Evolutionary conservation across 2,888 invertebrate species (phyloP).

Genomic region (Chloromyia formosa): DNA sequence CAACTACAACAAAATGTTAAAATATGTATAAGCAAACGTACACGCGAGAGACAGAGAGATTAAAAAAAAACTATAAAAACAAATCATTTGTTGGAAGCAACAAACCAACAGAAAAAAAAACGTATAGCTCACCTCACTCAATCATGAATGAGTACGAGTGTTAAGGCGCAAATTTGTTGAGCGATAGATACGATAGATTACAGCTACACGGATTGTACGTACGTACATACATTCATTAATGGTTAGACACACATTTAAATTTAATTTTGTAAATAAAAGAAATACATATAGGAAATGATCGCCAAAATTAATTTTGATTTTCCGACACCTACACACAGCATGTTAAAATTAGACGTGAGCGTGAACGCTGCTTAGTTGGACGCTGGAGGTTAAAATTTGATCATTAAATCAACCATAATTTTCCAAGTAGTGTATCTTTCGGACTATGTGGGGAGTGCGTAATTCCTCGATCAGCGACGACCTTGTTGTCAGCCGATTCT

Average conservation of each 20-base stretch:
- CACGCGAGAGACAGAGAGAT: constrained; percentile 9
- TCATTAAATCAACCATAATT: too few relatives aligned
- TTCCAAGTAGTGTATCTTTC: too few relatives aligned
- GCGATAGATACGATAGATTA: not conserved
- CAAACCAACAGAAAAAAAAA: not conserved
- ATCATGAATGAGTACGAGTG: constrained; percentile 22
- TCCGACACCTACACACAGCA: too few relatives aligned
- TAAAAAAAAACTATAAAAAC: constrained; percentile 5
- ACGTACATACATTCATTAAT: too few relatives aligned
- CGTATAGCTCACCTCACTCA: constrained; percentile 16
- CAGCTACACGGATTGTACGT: too few relatives aligned
- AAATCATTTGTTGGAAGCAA: not conserved
- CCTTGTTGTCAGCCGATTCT: too few relatives aligned
- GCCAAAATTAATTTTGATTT: too few relatives aligned
- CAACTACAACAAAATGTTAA: not conserved
- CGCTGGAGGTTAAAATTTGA: too few relatives aligned
- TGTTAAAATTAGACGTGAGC: too few relatives aligned
- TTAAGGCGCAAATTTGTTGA: constrained; percentile 6
- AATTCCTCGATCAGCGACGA: too few relatives aligned
- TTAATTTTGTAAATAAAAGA: not conserved
- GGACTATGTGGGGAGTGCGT: too few relatives aligned
- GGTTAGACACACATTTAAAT: not conserved
- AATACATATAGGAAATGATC: not conserved
- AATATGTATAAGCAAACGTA: not conserved
- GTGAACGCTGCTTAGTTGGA: too few relatives aligned